Conservation (phyloP, 2,888 invertebrate genomes). For the Nasonia oneida region DNA sequence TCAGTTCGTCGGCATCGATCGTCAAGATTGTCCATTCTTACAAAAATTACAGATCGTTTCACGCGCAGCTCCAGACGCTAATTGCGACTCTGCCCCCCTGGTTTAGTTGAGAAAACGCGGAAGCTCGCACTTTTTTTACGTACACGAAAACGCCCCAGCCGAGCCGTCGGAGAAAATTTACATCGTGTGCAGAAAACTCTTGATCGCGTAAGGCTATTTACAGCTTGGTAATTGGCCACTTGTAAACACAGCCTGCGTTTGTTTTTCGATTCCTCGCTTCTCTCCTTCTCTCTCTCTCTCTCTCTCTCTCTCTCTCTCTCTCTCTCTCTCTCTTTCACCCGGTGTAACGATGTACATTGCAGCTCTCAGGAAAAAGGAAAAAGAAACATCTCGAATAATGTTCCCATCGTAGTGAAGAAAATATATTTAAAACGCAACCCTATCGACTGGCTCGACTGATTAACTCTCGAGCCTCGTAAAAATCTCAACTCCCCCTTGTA, state of each 20-base stretch:
- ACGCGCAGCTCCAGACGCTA: not conserved
- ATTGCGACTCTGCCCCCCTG: conserved; percentile 3
- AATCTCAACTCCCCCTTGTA: conserved; percentile 5
- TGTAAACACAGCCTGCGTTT: conserved; percentile 44
- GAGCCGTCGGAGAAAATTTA: conserved; percentile 22
- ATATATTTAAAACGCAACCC: not conserved
- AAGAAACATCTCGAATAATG: not conserved
- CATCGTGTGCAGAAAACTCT: conserved; percentile 50
- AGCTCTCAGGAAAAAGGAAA: not conserved
- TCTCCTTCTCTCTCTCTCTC: not conserved
- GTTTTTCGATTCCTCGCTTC: not conserved
- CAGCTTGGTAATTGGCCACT: conserved; percentile 59
- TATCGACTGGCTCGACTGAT: not conserved
- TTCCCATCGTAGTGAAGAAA: conserved; percentile 7
- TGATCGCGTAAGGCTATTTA: conserved; percentile 48
- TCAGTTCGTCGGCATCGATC: not conserved
- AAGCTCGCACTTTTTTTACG: conserved; percentile 38
- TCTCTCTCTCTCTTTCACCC: not conserved
- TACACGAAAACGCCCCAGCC: not conserved
- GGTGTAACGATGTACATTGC: not conserved
- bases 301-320: no score
- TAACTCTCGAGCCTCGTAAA: conserved; percentile 3
- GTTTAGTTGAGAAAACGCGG: not conserved
- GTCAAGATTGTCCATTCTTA: not conserved
- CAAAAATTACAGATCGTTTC: not conserved